Percentiles rank a stretch among this genome's conserved stretches.
These are phyloP conservation scores for Micrastur ruficollis DNA, from an alignment of 2,797 vertebrate genomes.

Conservation along the genomic window DNA sequence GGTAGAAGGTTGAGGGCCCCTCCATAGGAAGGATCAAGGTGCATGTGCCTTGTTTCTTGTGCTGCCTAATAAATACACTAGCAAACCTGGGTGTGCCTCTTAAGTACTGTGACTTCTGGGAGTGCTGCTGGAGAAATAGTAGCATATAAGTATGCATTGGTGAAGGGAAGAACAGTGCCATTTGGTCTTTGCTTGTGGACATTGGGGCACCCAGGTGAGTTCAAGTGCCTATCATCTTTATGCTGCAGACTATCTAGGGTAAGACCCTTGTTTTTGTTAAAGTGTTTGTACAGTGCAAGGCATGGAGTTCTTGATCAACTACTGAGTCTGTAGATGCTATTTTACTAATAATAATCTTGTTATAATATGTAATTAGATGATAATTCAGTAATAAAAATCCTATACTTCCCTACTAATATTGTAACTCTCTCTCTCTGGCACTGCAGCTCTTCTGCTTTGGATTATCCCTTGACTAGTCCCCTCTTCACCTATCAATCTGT, in stretches of 20 bases:
- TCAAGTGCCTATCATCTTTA: background rate
- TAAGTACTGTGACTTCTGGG: background rate
- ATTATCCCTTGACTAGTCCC: background rate
- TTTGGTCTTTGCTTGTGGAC: background rate
- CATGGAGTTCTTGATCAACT: background rate
- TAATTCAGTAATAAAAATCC: background rate
- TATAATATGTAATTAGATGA: background rate
- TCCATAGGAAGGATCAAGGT: background rate
- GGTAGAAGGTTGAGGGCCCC: background rate
- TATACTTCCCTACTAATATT: background rate
- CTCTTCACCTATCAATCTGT: background rate
- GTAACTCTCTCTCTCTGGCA: background rate
- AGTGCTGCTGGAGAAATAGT: background rate
- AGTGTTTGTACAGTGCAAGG: background rate
- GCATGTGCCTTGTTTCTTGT: background rate
- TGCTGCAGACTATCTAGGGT: background rate
- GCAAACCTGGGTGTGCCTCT: background rate
- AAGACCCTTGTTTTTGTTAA: background rate
- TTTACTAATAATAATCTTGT: background rate
- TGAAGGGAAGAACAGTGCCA: background rate
- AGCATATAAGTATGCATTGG: background rate
- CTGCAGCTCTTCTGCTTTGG: background rate
- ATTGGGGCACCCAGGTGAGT: accelerated
- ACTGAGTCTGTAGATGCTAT: background rate
- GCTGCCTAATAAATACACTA: background rate